Conservation (phyloP, 2,113 vertebrate genomes). For the Chunga burmeisteri region DNA sequence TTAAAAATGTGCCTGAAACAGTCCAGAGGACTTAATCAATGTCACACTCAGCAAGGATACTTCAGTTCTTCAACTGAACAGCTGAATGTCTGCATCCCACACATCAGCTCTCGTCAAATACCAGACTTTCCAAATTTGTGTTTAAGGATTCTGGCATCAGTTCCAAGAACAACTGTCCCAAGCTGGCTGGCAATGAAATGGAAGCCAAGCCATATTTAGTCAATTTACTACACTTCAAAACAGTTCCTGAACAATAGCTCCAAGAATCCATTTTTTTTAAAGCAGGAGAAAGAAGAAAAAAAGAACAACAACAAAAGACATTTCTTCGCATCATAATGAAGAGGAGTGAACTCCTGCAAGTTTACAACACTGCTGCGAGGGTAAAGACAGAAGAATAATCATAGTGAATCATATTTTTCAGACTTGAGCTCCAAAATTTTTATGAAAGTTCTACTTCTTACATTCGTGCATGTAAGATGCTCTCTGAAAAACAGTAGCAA, state of each 20-base stretch:
- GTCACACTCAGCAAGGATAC: neutral
- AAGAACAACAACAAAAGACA: neutral
- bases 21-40: neutral
- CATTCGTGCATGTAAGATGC: neutral
- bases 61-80: neutral
- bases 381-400: neutral
- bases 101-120: neutral
- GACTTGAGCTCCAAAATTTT: neutral
- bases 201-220: slow-evolving; percentile 2
- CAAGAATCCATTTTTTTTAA: neutral
- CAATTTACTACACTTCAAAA: slow-evolving; percentile 17
- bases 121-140: slow-evolving; percentile 27
- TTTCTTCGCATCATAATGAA: neutral
- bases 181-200: neutral
- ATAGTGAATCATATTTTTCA: neutral
- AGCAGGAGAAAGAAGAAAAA: neutral
- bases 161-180: neutral
- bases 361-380: neutral
- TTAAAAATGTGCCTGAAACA: neutral
- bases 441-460: neutral
- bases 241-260: neutral
- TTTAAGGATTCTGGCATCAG: slow-evolving; percentile 24
- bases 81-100: slow-evolving; percentile 3
- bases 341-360: neutral
- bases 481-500: neutral